Conservation (phyloP, 1,140 invertebrate species). For the Hylyphantes graminicola region DNA sequence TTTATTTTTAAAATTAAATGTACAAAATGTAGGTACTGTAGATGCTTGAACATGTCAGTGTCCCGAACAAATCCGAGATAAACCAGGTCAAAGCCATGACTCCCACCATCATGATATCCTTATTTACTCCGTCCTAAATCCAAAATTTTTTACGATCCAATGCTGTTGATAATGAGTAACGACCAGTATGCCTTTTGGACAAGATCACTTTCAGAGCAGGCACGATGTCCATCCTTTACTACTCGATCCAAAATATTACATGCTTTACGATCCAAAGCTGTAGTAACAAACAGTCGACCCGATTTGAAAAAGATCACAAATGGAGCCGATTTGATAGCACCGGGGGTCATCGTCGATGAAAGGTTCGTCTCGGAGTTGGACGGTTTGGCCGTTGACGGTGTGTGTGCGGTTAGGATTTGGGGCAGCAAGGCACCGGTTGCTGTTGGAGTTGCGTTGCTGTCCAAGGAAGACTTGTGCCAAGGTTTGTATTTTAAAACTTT, state of each 20-base stretch:
- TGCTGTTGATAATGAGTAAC: too few relatives aligned
- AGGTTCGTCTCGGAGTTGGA: constrained; percentile 70
- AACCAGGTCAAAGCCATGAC: constrained; percentile 80
- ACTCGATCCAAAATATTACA: constrained; percentile 84
- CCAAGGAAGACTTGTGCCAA: constrained; percentile 78
- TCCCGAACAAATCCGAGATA: constrained; percentile 81
- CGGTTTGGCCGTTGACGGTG: constrained; percentile 73
- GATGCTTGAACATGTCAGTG: neutral
- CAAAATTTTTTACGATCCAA: too few relatives aligned
- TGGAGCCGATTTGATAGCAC: constrained; percentile 86
- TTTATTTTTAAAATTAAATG: too few relatives aligned
- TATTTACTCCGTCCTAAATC: too few relatives aligned
- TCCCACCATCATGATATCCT: too few relatives aligned
- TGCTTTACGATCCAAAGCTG: constrained; percentile 82
- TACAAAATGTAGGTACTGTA: too few relatives aligned
- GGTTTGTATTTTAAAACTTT: constrained; percentile 59
- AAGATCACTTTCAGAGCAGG: too few relatives aligned
- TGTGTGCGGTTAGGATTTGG: constrained; percentile 76
- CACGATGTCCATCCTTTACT: constrained; percentile 73
- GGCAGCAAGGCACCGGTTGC: constrained; percentile 81
- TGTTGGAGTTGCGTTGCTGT: constrained; percentile 79
- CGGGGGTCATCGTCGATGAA: constrained; percentile 74
- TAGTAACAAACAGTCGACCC: constrained; percentile 77
- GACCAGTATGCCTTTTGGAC: too few relatives aligned
- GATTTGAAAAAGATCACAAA: constrained; percentile 73